Evolutionary conservation across 2,888 invertebrate genomes (phyloP).

Genomic region (Drosophila infuscata): DNA sequence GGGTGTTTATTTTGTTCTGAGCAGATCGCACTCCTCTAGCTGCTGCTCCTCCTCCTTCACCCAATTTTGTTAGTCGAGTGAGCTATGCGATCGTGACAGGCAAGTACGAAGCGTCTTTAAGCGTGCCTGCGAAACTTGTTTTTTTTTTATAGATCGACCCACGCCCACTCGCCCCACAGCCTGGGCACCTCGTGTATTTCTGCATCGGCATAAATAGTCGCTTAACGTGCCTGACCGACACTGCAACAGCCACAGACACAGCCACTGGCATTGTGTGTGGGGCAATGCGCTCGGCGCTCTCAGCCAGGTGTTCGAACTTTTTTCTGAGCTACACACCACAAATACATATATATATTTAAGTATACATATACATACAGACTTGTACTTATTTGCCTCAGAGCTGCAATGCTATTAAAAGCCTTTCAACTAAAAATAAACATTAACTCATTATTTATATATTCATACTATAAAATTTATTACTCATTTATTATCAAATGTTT

Average conservation of each 20-base stretch:
- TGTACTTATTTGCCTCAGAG: not conserved
- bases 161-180: constrained; percentile 44
- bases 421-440: constrained; percentile 9
- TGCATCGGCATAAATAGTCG: constrained; percentile 1
- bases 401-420: constrained; percentile 1
- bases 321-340: constrained; percentile 32
- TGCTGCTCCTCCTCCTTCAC: not conserved
- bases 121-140: constrained; percentile 66
- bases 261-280: constrained; percentile 31
- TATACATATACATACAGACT: not conserved
- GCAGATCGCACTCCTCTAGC: constrained; percentile 9
- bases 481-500: constrained; percentile 1
- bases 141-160: constrained; percentile 39
- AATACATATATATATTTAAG: not conserved
- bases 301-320: constrained; percentile 74
- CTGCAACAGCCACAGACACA: not conserved
- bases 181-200: constrained; percentile 22
- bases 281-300: constrained; percentile 73
- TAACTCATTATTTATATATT: not conserved
- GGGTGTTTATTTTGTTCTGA: constrained; percentile 45
- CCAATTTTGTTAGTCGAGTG: not conserved
- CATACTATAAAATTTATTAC: not conserved
- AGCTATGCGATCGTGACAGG: constrained; percentile 56
- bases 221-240: constrained; percentile 10
- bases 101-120: constrained; percentile 35